Base-by-base conservation (phyloP, 2,888 invertebrate species). In the Drosophila gaucha region DNA sequence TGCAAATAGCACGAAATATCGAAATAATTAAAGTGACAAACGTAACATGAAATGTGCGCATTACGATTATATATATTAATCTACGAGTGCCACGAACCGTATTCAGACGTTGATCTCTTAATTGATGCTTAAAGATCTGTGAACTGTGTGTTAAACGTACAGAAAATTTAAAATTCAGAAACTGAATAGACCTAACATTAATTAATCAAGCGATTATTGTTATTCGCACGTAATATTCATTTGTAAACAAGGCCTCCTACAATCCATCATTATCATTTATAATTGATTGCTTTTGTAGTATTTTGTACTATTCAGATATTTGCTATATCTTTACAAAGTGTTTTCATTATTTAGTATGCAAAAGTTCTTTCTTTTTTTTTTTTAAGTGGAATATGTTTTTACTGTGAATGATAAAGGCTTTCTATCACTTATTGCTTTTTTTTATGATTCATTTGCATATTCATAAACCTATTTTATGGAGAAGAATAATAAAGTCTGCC, bases 31-130 rank as follows among this genome's bases (percentile, higher is more conserved):
- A 56, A 70, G 57, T 58, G 66, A 36, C 16, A 57, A 51, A 73
- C 60, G 74, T 67, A 84, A 69, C 36, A 84, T 82, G 84, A 82
- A 84, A 84, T 74, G 84, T 82, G 75, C 79, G 80, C 64, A 64
- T 54, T 63, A 41, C 16, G 22, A 68, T 59, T 59, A 46, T 49
- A 51, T 38, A 66, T 58, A 47, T n/a, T 12, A 30, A 24, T 39
- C 43, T 3, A 28, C n/a, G n/a, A 43, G 9, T 22, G 20, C 33
- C 14, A 24, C 22, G 47, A 14, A 16, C 10, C 20, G 26, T 22
- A 33, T 4, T 30, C 60, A 55, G 36, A 47, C 16, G 44, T 36
- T 70, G 57, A 71, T 46, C 71, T 54, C 33, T 67, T 71, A 67
- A 71, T 67, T 71, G 36, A 57, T 46, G 30, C 49, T 41, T 67